Evolutionary conservation across 1,140 invertebrate species (phyloP), one percentile per base, ranked within the genome.

Genomic region (Drosophila ananassae): DNA sequence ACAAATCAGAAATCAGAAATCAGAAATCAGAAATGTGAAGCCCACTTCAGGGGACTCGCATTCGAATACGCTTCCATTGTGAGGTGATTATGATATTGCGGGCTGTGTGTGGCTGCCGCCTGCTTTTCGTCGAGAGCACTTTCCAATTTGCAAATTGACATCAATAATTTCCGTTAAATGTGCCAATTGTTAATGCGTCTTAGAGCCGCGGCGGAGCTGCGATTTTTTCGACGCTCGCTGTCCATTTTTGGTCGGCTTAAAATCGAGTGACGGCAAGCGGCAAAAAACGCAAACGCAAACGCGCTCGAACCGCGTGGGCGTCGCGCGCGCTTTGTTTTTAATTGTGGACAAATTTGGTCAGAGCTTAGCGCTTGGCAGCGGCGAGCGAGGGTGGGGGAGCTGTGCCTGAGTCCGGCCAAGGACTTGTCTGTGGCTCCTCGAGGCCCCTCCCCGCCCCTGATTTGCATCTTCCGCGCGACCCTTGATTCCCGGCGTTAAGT

Each of bases 121-220:
- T 41, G 56, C 46, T 57, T 28, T 73, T 56, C 46, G 51, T 69
- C 59, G 62, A 54, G 61, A 54, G 61, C 78, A 82, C 84, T 85
- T 80, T 73, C 77, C 72, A 89, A 83, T 89, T 85, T 75, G 75
- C 83, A 79, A 69, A 79, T 79, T 73, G 72, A 77, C 66, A 68
- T 87, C 82, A 69, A 79, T 89, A 87, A 83, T 82, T 87, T 89
- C 82, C 83, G 78, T 87, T 87, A 76, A 87, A 87, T 89, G 78
- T 87, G 82, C 66, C 82, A 87, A 87, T 87, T 77, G 79, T 55
- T 78, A 78, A 82, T 81, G 74, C 82, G 81, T 63, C 81, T 85
- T 77, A 60, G 61, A 74, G 62, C 39, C 50, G 60, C 30, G 17
- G 28, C 25, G 9, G 47, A 32, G 30, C 41, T 48, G 12, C 63